Base-by-base conservation (phyloP, 2,888 invertebrate genomes). In the Philereme vetulata region DNA sequence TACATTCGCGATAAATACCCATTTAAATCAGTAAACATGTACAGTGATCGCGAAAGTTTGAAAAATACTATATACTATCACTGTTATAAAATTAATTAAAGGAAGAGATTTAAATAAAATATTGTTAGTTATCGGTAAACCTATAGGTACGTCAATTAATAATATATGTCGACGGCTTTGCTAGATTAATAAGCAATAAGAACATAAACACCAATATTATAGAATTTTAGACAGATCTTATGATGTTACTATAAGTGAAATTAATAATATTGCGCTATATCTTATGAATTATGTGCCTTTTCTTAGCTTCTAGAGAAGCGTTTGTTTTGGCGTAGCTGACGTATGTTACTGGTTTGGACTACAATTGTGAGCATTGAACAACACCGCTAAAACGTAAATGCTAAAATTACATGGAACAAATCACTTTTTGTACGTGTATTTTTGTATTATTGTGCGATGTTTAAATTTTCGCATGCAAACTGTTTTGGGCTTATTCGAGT, bases 231-330 rank as follows among this genome's bases (percentile, higher is more conserved):
- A 54, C 56, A 48, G 68, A 65, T 76, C 68, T 72, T 69, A 75
- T 66, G 72, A 72, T 72, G 65, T 74, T 66, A 71, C 78, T 77
- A 49, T 72, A 71, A 60, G 62, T 60, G 43, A 52, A 62, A 43
- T 62, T 56, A 51, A 51, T 56, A 68, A 66, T 69, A 68, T 68
- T 75, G 78, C 81, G 85, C 86, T 86, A 74, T 81, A 81, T 90
- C 91, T 91, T 91, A 91, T 91, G 91, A 91, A 90, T 88, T 90
- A 80, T 74, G 90, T 90, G 90, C 90, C 91, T 90, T 90, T 86
- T 81, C 78, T 72, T 78, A 82, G 87, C 86, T 86, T 87, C 81
- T 72, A 65, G 70, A 57, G 84, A 80, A 82, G 86, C 85, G 70
- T 74, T 86, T 82, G 80, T 82, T 84, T 86, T 81, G 76, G 83